phyloP scores from a whole-genome alignment of 2,888 invertebrate genomes.

The Stenoptilia bipunctidactyla region DNA sequence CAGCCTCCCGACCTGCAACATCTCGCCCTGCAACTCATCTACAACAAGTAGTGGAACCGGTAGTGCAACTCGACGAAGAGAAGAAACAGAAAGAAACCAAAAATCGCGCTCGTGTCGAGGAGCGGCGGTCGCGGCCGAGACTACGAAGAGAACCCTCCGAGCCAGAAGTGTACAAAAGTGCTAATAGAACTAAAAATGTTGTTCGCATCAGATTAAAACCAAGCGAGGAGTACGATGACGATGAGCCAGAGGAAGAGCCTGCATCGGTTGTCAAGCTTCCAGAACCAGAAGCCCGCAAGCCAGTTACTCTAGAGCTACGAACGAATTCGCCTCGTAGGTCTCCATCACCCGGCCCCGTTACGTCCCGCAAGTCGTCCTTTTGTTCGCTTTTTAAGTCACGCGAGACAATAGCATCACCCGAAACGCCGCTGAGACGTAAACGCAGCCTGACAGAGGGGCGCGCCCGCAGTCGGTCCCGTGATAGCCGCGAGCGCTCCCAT shows the following conservation, averaged over 20 bases:
- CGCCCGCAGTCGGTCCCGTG: constrained; percentile 77
- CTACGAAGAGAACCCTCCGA: constrained; percentile 39
- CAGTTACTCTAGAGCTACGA: constrained; percentile 70
- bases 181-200: constrained; percentile 43
- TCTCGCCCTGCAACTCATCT: not conserved
- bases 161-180: constrained; percentile 40
- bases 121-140: constrained; percentile 37
- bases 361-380: constrained; percentile 85
- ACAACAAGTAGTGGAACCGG: not conserved
- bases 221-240: constrained; percentile 77
- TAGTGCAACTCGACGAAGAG: constrained; percentile 25
- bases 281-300: constrained; percentile 52
- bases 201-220: constrained; percentile 81
- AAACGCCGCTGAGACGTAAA: constrained; percentile 65
- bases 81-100: constrained; percentile 39
- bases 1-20: too few relatives aligned
- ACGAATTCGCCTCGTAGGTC: constrained; percentile 21
- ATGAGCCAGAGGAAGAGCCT: constrained; percentile 48
- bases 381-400: constrained; percentile 84
- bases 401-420: constrained; percentile 74
- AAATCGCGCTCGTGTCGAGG: constrained; percentile 38
- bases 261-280: constrained; percentile 27
- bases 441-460: constrained; percentile 58
- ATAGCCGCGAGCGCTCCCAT: constrained; percentile 73
- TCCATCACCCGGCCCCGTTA: constrained; percentile 75